Evolutionary conservation across 2,888 invertebrate species (phyloP), one percentile per base, ranked within the genome.

Genomic region (Chrysolina haemoptera): DNA sequence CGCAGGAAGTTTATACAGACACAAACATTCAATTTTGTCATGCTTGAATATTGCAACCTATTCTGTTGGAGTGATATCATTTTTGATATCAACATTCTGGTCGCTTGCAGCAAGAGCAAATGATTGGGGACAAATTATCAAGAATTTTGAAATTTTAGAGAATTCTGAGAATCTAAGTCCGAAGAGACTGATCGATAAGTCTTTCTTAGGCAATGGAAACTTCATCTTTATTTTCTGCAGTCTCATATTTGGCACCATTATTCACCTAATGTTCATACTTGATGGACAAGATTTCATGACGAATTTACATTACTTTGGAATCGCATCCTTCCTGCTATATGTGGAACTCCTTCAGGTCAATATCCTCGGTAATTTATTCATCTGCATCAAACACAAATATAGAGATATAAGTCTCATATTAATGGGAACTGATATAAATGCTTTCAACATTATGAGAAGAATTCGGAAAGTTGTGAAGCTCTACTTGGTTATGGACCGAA

Each of bases 371-470:
- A 65, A 65, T 48, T 12, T 65, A 10, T 18, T 65, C 22, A 46
- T 65, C 14, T 65, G 65, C 27, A 43, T 65, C 8, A 46, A 20
- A 22, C 12, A 48, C 11, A 65, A 65, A 48, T 65, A 65, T 22
- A 27, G 11, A 48, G 65, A 48, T 27, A 65, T 65, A 65, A 65
- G 46, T 27, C 12, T 8, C 14, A 8, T 48, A n/a, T 9, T 48
- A n/a, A 65, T 65, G 65, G 16, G 48, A 14, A n/a, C 20, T 12
- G 48, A 20, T 5, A 20, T 1, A 8, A 43, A 65, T 11, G 16
- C 9, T 48, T 48, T 9, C 65, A 43, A 48, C 65, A 14, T 65
- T n/a, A 16, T 48, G 48, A 5, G 10, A 12, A 65, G 22, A 65
- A 12, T 48, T 14, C 27, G 48, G 8, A 65, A 22, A 20, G 48